Base-by-base conservation (phyloP, 2,113 vertebrate genomes). In the Misgurnus mizolepis region DNA sequence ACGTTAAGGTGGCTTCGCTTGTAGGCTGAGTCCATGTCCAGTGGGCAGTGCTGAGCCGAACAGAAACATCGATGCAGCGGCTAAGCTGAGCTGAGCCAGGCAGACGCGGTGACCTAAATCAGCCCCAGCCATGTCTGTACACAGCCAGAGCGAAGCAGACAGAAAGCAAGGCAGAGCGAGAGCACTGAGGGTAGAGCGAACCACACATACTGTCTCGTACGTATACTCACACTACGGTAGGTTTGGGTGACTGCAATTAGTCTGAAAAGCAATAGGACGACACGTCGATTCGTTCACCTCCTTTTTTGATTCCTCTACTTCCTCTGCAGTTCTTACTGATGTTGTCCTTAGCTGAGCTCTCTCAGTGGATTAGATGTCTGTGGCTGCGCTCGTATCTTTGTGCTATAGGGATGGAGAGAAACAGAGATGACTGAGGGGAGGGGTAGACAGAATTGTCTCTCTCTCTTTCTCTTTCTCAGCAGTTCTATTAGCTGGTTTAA, bases 91-190 rank as follows among this genome's bases (percentile, higher is more conserved):
- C 71, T 78, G 22, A 88, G 64, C 88, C 87, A 91, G 87, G 85
- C 89, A 86, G 80, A 87, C 91, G 87, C 80, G 84, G 89, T 95
- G 94, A 94, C 93, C 93, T 94, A 94, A 92, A 92, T 93, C 92
- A 88, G 55, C 88, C 89, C 90, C 90, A 90, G 90, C 90, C 88
- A 88, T 91, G 83, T 92, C 84, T 92, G 94, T 92, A 93, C 91
- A 88, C 88, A 60, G 78, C 50, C 34, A 58, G 56, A 70, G 49
- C 15, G 71, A 92, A 27, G 43, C 58, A 61, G 74, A 82, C 49
- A 17, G 22, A 82, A 74, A 76, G 76, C 66, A 76, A 76, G 70
- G 39, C 27, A 80, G 71, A 70, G 39, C 60, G 66, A 81, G 65
- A 75, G 69, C 70, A 22, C 15, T 17, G 15, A 72, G 17, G 50